Conservation (phyloP, 1,140 invertebrate species). For the Drosophila mauritiana region DNA sequence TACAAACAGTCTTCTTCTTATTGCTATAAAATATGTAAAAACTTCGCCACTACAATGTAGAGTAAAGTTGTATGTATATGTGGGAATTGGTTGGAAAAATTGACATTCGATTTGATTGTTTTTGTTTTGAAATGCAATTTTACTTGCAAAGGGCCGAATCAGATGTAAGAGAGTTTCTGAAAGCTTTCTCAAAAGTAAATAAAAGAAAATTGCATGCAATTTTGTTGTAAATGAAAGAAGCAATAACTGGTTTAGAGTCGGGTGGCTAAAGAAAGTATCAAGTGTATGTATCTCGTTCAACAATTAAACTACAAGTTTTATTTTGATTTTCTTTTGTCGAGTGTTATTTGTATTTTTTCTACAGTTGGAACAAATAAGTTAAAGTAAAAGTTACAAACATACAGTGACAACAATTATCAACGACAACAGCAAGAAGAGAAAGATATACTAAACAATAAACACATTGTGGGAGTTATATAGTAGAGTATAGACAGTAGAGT, state of each 20-base stretch:
- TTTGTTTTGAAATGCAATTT: conserved; percentile 37
- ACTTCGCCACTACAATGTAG: conserved; percentile 26
- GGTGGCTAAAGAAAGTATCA: conserved; percentile 16
- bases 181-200: conserved; percentile 39
- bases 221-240: conserved; percentile 38
- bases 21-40: conserved; percentile 10
- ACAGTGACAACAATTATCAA: conserved; percentile 54
- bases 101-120: conserved; percentile 72
- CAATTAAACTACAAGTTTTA: conserved; percentile 80
- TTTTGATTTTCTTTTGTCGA: conserved; percentile 58
- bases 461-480: conserved; percentile 25
- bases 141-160: conserved; percentile 30
- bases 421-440: conserved; percentile 61
- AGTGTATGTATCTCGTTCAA: conserved; percentile 50
- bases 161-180: conserved; percentile 43
- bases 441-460: conserved; percentile 52
- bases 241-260: conserved; percentile 41
- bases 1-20: background rate
- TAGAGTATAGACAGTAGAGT: conserved; percentile 19
- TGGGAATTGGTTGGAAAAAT: conserved; percentile 52
- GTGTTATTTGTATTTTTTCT: conserved; percentile 62
- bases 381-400: conserved; percentile 64
- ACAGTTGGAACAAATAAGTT: conserved; percentile 47
- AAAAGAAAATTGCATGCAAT: conserved; percentile 53
- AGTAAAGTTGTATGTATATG: conserved; percentile 24